Base-by-base conservation (phyloP, 2,113 vertebrate species). In the Aegithalos caudatus region DNA sequence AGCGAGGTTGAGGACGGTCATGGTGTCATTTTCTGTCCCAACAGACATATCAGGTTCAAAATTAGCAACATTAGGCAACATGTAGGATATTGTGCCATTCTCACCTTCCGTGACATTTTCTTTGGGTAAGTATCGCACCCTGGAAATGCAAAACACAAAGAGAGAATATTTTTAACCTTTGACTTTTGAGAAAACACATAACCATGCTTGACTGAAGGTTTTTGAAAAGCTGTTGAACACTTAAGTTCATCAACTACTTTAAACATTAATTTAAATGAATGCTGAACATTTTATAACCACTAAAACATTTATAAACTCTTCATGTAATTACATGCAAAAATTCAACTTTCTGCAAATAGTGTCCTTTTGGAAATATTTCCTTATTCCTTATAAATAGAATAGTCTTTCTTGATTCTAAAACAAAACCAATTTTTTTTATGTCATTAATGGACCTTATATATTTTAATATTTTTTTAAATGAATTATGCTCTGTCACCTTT, bases 71-170 rank as follows among this genome's bases (percentile, higher is more conserved):
- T 93, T 80, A 18, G 99, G 99, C 91, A 99, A 95, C 44, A 97
- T 12, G 77, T 98, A 99, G 73, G 98, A 98, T 70, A 98, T 97
- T 0, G 98, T 99, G 48, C 96, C 17, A 70, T 99, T 96, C 1
- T 40, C 0, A 69, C 96, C 6, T 29, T 98, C 97, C 0, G 97
- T 98, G 95, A 99, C n/a, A 67, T 99, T 98, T n/a, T 95, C 92
- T 97, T 99, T 99, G 80, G 99, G 88, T 22, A 99, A 93, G 94
- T 98, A 99, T 51, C 99, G 96, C 51, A 99, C 98, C 95, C 99
- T 99, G 96, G 44, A 94, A 94, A 95, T 79, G 60, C 0, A 91
- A 80, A 96, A 79, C 22, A 51, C 67, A 87, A 77, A 14, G 28
- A 78, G 3, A 78, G 9, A 85, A 15, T 50, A 47, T 37, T 82